These are phyloP conservation scores for Conchocele bisecta DNA, from an alignment of 2,888 invertebrate genomes.

Conservation along the genomic window DNA sequence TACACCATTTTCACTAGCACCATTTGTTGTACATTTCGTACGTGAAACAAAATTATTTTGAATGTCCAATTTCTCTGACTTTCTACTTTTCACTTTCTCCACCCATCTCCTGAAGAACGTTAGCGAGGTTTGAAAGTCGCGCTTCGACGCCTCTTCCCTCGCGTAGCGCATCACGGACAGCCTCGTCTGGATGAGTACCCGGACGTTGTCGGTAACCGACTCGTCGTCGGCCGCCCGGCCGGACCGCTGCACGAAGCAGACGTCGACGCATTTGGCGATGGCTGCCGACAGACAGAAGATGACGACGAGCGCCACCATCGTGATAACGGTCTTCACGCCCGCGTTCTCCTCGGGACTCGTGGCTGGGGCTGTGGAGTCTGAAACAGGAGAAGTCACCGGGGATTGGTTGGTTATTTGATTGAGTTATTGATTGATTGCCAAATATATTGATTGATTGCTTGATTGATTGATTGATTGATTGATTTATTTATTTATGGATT, in stretches of 20 bases:
- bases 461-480: no score
- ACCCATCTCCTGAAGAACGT: slow-evolving; percentile 23
- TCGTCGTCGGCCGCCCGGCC: slow-evolving; percentile 65
- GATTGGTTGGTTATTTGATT: no score
- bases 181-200: slow-evolving; percentile 59
- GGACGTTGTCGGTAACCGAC: slow-evolving; percentile 71
- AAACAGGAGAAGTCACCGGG: neutral
- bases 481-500: no score
- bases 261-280: slow-evolving; percentile 70
- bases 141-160: slow-evolving; percentile 39
- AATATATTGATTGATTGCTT: no score
- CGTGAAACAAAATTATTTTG: neutral
- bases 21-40: neutral
- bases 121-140: slow-evolving; percentile 6
- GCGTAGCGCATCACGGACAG: slow-evolving; percentile 57
- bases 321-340: slow-evolving; percentile 51
- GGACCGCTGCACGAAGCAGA: slow-evolving; percentile 59
- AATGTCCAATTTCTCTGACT: no score
- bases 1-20: no score
- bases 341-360: neutral
- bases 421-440: no score
- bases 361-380: slow-evolving; percentile 24
- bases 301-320: slow-evolving; percentile 56
- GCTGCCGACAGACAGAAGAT: slow-evolving; percentile 66
- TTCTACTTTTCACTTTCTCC: slow-evolving; percentile 18